These are phyloP conservation scores for Oppia nitens DNA, from an alignment of 1,140 invertebrate species.

Conservation along the genomic window DNA sequence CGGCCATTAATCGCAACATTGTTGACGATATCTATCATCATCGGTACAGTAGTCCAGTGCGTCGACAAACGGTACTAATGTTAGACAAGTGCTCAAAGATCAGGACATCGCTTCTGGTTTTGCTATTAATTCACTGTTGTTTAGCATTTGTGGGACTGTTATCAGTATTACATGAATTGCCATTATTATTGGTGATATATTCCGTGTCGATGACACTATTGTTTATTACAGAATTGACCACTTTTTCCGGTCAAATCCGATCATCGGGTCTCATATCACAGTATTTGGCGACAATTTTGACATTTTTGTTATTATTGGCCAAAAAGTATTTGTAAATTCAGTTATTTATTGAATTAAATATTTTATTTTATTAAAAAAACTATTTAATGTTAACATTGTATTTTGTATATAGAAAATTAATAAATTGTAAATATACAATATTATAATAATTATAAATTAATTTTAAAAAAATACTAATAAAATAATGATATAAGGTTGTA, in stretches of 20 bases:
- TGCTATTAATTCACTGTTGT: neutral
- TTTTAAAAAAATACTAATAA: no score
- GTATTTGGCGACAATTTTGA: neutral
- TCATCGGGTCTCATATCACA: neutral
- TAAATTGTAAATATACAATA: no score
- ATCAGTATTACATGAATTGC: neutral
- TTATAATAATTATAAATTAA: no score
- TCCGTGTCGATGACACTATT: neutral
- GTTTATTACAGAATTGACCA: neutral
- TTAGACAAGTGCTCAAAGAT: neutral
- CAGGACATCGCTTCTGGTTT: neutral
- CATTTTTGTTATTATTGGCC: neutral
- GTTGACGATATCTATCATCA: neutral
- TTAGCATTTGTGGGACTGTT: neutral
- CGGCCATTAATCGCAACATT: neutral
- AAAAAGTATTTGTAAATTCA: no score
- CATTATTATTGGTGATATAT: neutral
- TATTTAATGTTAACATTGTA: no score
- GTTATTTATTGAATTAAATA: no score
- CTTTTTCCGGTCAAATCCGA: neutral
- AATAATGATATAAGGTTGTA: no score
- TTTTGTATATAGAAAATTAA: no score
- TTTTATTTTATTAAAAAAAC: no score
- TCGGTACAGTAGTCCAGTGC: neutral
- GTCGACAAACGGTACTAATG: neutral